phyloP scores from a whole-genome alignment of 2,888 invertebrate genomes.

The Mactromeris polynyma region DNA sequence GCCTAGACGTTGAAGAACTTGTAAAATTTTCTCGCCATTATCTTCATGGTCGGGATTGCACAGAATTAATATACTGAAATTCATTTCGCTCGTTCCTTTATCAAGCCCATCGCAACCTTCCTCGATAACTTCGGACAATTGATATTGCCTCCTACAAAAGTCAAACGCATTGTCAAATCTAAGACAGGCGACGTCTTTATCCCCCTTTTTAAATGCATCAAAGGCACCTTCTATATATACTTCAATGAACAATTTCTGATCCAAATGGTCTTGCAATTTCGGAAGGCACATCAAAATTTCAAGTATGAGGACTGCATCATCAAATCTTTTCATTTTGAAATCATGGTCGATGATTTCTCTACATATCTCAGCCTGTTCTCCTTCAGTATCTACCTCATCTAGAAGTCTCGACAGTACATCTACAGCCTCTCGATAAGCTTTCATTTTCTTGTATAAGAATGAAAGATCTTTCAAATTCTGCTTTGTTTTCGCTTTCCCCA shows the following conservation, averaged over 20 bases:
- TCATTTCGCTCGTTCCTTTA: too few species aligned
- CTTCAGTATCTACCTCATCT: conserved; percentile 4
- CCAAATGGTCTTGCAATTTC: conserved; percentile 20
- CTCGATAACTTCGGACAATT: not conserved
- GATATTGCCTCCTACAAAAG: not conserved
- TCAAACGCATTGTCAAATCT: conserved; percentile 38
- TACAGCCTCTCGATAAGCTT: conserved; percentile 36
- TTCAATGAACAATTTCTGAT: not conserved
- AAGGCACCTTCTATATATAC: not conserved
- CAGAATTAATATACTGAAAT: conserved; percentile 39
- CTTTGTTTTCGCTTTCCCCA: conserved; percentile 2
- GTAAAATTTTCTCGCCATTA: not conserved
- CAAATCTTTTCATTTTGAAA: conserved; percentile 3
- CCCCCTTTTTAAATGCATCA: conserved; percentile 17
- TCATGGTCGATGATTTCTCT: conserved; percentile 31
- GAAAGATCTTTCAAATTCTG: conserved; percentile 30
- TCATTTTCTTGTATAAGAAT: conserved; percentile 33
- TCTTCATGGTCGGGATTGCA: conserved; percentile 21
- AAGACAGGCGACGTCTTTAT: conserved; percentile 28
- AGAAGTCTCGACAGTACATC: conserved; percentile 13
- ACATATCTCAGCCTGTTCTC: conserved; percentile 7
- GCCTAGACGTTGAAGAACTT: not conserved
- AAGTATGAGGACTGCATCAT: conserved; percentile 41
- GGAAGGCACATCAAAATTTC: conserved; percentile 39
- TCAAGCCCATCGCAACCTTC: not conserved